phyloP scores from a whole-genome alignment of 1,140 invertebrate species.

The Meloidogyne exigua region DNA sequence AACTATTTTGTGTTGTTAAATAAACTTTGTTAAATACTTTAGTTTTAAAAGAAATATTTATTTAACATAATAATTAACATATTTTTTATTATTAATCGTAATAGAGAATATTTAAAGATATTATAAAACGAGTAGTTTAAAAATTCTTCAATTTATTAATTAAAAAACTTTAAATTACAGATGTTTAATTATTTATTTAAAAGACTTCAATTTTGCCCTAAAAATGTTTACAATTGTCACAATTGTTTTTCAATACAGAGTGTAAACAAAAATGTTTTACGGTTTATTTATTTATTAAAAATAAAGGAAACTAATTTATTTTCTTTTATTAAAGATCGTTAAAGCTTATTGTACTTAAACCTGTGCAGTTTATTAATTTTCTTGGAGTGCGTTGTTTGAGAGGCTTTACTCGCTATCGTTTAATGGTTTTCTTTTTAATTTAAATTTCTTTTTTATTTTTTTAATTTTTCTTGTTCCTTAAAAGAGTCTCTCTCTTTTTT shows the following conservation, averaged over 20 bases:
- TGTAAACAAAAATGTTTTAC: background rate
- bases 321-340: background rate
- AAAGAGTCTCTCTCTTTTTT: too few species aligned
- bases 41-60: background rate
- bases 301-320: too few species aligned
- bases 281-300: background rate
- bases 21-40: background rate
- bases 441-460: background rate
- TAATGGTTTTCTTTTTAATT: background rate
- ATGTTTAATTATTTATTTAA: background rate
- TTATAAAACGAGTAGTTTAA: too few species aligned
- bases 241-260: background rate
- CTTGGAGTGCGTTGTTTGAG: background rate
- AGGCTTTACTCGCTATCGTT: background rate
- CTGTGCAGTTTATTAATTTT: background rate
- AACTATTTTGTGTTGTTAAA: constrained; percentile 4
- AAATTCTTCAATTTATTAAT: too few species aligned
- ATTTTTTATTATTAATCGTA: background rate
- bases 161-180: background rate
- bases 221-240: background rate
- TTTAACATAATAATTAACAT: background rate
- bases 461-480: too few species aligned
- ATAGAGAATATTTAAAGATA: too few species aligned
- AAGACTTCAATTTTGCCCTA: background rate
- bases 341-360: background rate